phyloP scores from a whole-genome alignment of 1,140 invertebrate species.

The Brachionus plicatilis region DNA sequence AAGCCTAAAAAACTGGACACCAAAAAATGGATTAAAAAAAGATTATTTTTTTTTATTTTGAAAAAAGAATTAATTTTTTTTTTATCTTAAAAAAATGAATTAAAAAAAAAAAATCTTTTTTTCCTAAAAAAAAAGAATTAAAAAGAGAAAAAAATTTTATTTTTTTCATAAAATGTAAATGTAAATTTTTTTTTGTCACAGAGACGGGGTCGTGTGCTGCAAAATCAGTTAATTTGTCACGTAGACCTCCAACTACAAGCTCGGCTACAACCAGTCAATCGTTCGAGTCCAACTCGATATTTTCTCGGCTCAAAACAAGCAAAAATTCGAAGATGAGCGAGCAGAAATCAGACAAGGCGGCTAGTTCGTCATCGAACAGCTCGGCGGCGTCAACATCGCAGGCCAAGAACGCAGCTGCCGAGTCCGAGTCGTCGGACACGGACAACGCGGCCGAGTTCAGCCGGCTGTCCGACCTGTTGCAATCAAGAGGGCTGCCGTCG shows the following conservation, averaged over 20 bases:
- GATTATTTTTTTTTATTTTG: too few species aligned
- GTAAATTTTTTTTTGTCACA: too few species aligned
- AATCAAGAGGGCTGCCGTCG: slow-evolving; percentile 85
- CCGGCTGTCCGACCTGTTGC: slow-evolving; percentile 70
- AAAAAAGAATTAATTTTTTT: too few species aligned
- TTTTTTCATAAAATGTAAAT: too few species aligned
- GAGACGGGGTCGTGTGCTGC: slow-evolving; percentile 28
- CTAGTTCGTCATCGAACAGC: not conserved
- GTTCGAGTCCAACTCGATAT: not conserved
- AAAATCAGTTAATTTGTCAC: slow-evolving; percentile 8
- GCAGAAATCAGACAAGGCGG: not conserved
- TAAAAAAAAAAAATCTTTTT: too few species aligned
- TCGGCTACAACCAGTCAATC: slow-evolving; percentile 9
- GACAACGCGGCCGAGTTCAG: not conserved
- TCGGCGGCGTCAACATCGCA: not conserved
- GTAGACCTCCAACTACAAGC: not conserved
- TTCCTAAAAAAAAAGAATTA: too few species aligned
- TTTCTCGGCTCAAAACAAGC: not conserved
- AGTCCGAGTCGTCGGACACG: slow-evolving; percentile 27
- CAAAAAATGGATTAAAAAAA: too few species aligned
- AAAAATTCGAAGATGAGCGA: not conserved
- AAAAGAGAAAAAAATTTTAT: too few species aligned
- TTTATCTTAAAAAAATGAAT: too few species aligned
- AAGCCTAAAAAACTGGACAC: not conserved
- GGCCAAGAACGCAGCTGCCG: not conserved